phyloP scores from a whole-genome alignment of 2,113 vertebrate genomes.

The Cnemophilus loriae region DNA sequence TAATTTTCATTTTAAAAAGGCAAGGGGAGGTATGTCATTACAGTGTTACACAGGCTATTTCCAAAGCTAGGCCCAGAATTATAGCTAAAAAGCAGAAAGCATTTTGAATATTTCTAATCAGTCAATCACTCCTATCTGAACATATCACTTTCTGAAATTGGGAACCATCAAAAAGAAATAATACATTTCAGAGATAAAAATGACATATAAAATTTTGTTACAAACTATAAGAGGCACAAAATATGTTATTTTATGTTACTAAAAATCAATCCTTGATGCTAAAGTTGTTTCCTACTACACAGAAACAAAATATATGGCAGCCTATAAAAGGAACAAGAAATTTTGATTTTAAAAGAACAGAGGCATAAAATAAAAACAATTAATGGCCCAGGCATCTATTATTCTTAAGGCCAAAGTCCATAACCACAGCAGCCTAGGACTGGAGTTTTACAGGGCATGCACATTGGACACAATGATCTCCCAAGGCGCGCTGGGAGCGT shows the following conservation, averaged over 20 bases:
- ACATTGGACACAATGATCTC: constrained; percentile 58
- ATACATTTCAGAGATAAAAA: constrained; percentile 52
- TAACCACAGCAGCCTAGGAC: constrained; percentile 19
- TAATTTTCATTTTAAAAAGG: constrained; percentile 24
- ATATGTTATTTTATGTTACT: constrained; percentile 57
- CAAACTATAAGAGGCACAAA: constrained; percentile 13
- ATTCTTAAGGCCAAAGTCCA: constrained; percentile 52
- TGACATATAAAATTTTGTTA: constrained; percentile 26
- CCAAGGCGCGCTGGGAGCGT: neutral
- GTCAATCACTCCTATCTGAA: constrained; percentile 27
- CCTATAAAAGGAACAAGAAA: constrained; percentile 55
- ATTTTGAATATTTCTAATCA: constrained; percentile 41
- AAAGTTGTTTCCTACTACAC: constrained; percentile 40
- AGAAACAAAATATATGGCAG: constrained; percentile 63
- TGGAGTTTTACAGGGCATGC: constrained; percentile 53
- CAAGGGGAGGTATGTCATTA: constrained; percentile 27
- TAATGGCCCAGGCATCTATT: constrained; percentile 50
- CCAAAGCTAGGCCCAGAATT: constrained; percentile 11
- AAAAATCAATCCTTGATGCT: constrained; percentile 32
- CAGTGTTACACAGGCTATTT: constrained; percentile 15
- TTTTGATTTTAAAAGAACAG: constrained; percentile 55
- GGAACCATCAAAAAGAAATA: constrained; percentile 34
- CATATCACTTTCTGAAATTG: constrained; percentile 14
- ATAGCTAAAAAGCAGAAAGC: constrained; percentile 28
- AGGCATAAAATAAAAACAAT: constrained; percentile 59